phyloP scores from a whole-genome alignment of 2,797 vertebrate genomes.

The Hypotaenidia okinawae region DNA sequence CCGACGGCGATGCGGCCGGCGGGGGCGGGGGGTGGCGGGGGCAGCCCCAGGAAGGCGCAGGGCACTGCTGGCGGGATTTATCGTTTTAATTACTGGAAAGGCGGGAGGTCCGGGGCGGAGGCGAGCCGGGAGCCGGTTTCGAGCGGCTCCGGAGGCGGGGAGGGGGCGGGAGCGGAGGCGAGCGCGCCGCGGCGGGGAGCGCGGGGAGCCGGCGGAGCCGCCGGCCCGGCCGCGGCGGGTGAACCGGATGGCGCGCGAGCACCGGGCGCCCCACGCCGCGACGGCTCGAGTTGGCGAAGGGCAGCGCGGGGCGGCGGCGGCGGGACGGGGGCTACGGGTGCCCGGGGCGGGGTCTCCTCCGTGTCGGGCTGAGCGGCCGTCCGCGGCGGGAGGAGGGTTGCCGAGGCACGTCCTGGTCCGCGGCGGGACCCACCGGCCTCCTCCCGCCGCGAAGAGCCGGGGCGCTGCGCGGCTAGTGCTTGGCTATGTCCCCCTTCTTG shows the following conservation, averaged over 20 bases:
- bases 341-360: not conserved
- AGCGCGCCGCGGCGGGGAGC: not conserved
- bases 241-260: not conserved
- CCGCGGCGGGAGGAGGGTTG: conserved; percentile 2
- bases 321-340: not conserved
- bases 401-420: not conserved
- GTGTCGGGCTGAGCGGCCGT: not conserved
- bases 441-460: conserved; percentile 18
- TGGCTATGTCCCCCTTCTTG: conserved; percentile 95
- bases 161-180: not conserved
- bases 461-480: conserved; percentile 80
- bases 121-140: not conserved
- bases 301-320: not conserved
- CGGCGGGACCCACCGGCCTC: conserved; percentile 7
- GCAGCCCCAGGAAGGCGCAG: conserved; percentile 47
- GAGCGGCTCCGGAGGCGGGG: not conserved
- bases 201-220: accelerated
- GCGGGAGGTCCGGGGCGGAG: not conserved
- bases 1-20: no score
- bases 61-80: conserved; percentile 46
- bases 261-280: not conserved
- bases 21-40: not conserved
- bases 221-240: not conserved
- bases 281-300: not conserved
- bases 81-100: conserved; percentile 59